Evolutionary conservation across 2,797 vertebrate species (phyloP).

Genomic region (Pogoniulus pusillus): DNA sequence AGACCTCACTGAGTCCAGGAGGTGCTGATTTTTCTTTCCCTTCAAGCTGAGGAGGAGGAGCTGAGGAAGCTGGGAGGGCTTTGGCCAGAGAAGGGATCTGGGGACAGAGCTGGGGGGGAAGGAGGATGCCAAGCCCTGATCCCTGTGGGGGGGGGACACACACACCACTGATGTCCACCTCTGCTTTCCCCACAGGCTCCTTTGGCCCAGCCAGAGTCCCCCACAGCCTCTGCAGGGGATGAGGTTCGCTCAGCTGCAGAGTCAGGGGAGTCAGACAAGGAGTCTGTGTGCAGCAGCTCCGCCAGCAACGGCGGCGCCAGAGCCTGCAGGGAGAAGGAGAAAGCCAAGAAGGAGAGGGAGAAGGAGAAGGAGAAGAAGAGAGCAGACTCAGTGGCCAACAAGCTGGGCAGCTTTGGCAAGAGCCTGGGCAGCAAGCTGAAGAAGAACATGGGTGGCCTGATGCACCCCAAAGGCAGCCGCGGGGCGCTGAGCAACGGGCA

Average conservation of each 20-base stretch:
- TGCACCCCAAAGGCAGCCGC: conserved; percentile 83
- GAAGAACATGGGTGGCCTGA: conserved; percentile 95
- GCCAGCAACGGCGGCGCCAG: conserved; percentile 85
- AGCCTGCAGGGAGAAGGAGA: conserved; percentile 78
- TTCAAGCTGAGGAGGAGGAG: too few relatives aligned
- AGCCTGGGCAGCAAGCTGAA: conserved; percentile 94
- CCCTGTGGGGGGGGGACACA: too few relatives aligned
- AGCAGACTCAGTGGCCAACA: conserved; percentile 94
- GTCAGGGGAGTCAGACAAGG: conserved; percentile 95
- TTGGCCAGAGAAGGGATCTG: too few relatives aligned
- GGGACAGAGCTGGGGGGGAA: too few relatives aligned
- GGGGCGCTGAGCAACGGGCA: conserved; percentile 73
- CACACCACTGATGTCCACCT: rapidly evolving
- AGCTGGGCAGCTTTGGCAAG: conserved; percentile 96
- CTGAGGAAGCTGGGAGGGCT: too few relatives aligned
- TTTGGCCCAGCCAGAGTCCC: conserved; percentile 94
- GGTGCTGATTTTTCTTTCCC: too few relatives aligned
- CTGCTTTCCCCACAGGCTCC: conserved; percentile 79
- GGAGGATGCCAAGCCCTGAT: too few relatives aligned
- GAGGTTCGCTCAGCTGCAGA: conserved; percentile 89
- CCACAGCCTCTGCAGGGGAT: conserved; percentile 90
- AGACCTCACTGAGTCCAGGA: too few relatives aligned
- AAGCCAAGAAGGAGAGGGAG: conserved; percentile 77
- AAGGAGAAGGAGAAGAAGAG: conserved; percentile 83
- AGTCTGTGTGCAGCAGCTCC: conserved; percentile 95